phyloP scores from a whole-genome alignment of 1,140 invertebrate genomes.

The Aphis gossypii region DNA sequence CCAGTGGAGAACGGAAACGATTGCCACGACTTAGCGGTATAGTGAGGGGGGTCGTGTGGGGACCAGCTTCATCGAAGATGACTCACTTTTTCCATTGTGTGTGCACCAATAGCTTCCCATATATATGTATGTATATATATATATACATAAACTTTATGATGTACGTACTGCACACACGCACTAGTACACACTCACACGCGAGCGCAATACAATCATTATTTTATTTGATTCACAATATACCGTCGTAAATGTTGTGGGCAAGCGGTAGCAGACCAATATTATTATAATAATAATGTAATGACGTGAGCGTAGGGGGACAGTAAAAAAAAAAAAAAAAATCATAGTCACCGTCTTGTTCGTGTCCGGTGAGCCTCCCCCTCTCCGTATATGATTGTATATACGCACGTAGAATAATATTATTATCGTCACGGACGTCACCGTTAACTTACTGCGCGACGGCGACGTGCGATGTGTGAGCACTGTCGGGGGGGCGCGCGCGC shows the following conservation, averaged over 20 bases:
- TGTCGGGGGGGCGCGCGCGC: too few species aligned
- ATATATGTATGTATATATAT: background rate
- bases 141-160: background rate
- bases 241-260: background rate
- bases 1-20: background rate
- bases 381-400: background rate
- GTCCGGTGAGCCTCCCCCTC: background rate
- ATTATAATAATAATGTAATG: background rate
- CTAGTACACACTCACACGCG: too few species aligned
- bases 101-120: background rate
- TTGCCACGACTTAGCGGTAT: background rate
- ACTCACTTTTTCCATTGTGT: constrained; percentile 1
- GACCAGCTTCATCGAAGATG: background rate
- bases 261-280: background rate
- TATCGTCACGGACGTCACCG: background rate
- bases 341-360: background rate
- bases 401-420: background rate
- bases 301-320: background rate
- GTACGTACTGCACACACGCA: background rate
- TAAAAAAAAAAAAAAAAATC: background rate
- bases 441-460: background rate
- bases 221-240: background rate
- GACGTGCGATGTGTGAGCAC: background rate
- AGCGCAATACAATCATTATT: background rate
- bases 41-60: too few species aligned